phyloP scores from a whole-genome alignment of 2,113 vertebrate species.

The Thamnaconus septentrionalis region DNA sequence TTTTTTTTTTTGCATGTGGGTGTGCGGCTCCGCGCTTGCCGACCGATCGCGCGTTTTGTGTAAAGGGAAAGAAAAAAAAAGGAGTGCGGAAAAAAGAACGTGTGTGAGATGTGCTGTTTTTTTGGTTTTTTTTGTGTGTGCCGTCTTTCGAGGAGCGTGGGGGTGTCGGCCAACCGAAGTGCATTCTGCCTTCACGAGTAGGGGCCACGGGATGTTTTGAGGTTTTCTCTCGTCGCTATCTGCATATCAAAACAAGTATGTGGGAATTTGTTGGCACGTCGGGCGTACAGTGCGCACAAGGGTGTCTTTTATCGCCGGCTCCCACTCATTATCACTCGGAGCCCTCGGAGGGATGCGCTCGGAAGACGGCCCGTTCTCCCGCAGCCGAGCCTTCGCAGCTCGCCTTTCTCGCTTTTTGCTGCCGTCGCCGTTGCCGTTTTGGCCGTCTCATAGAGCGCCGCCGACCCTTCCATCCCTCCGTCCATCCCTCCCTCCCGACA shows the following conservation, averaged over 20 bases:
- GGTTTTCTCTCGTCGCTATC: conserved; percentile 62
- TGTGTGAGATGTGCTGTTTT: conserved; percentile 47
- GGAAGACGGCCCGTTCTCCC: conserved; percentile 36
- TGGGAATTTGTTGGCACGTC: conserved; percentile 62
- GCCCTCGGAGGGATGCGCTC: conserved; percentile 54
- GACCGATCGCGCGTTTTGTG: conserved; percentile 37
- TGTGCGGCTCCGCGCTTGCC: conserved; percentile 32
- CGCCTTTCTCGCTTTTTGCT: conserved; percentile 9
- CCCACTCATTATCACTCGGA: conserved; percentile 68
- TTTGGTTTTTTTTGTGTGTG: not conserved
- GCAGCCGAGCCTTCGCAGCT: conserved; percentile 25
- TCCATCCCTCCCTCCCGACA: conserved; percentile 10
- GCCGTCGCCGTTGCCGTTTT: too few relatives aligned
- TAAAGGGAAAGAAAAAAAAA: not conserved
- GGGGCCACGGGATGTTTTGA: conserved; percentile 63
- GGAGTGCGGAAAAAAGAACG: too few relatives aligned
- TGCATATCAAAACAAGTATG: conserved; percentile 70
- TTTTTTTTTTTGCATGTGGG: conserved; percentile 33
- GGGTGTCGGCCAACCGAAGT: conserved; percentile 58
- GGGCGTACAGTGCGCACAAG: conserved; percentile 49
- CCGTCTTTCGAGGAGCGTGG: conserved; percentile 51
- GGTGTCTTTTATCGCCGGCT: conserved; percentile 57
- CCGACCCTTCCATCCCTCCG: too few relatives aligned
- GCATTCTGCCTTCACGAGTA: conserved; percentile 63
- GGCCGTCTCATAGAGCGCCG: too few relatives aligned